Evolutionary conservation across 2,797 vertebrate species (phyloP), one percentile per base, ranked within the genome.

Genomic region (Apodemus agrarius): DNA sequence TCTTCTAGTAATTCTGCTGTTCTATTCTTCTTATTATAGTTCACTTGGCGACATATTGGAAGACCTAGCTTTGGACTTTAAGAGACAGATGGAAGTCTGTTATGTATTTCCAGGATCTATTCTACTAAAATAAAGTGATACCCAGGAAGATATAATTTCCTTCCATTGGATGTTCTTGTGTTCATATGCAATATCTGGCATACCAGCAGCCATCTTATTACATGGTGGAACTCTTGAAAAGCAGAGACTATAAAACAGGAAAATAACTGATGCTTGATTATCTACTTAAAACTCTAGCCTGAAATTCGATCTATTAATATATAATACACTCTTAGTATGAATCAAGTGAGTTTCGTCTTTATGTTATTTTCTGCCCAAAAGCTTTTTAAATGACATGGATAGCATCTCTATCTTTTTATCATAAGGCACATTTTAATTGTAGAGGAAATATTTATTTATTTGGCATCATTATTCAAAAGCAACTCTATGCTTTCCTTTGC

Each of bases 391-490:
- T 61, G 31, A 54, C 49, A 40, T 2, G 46, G 17, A 87, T 61
- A 12, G 22, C 40, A 89, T 46, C 24, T 40, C 40, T 61, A 43
- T 90, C 37, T 21, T 76, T 88, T 96, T 59, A 83, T 87, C 10
- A 89, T 46, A 61, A 89, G 83, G 40, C 1, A 54, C 17, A 84
- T 94, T 96, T 96, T 86, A 63, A 76, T 63, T 12, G 13, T 52
- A 40, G 91, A 57, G 72, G 57, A 34, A 93, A 83, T 69, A 90
- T n/a, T n/a, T 31, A 22, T 84, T 86, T 82, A 43, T 86, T 82
- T 84, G 65, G 3, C 76, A 89, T 7, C 16, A 80, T 12, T 10
- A 78, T 96, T 97, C 72, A 83, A 89, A 14, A 74, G 89, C 65
- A 86, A 92, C 31, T 49, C 26, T 86, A 63, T 34, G 21, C 26